These are phyloP conservation scores for Typhlichthys eigenmanni DNA, from an alignment of 2,797 vertebrate genomes.

Conservation along the genomic window DNA sequence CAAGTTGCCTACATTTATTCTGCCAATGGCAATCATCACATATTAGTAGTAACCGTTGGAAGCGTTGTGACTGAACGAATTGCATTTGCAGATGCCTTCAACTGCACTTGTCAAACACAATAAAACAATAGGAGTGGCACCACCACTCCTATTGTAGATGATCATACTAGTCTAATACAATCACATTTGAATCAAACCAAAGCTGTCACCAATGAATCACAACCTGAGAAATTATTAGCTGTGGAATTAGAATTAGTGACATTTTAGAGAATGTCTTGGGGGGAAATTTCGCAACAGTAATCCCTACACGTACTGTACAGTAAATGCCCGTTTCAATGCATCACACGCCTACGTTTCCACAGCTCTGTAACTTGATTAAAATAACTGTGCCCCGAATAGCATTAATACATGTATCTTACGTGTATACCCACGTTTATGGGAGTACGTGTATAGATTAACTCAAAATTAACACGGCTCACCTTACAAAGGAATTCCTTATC, in stretches of 20 bases:
- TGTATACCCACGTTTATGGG: conserved; percentile 1
- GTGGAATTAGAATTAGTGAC: neutral
- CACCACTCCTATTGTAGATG: neutral
- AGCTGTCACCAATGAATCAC: neutral
- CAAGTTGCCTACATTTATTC: conserved; percentile 50
- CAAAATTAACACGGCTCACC: conserved; percentile 62
- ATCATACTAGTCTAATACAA: neutral
- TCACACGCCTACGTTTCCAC: conserved; percentile 62
- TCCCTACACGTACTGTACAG: neutral
- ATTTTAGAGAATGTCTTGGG: neutral
- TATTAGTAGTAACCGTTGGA: neutral
- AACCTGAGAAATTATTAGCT: neutral
- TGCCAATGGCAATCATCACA: neutral
- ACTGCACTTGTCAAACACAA: neutral
- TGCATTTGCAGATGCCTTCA: neutral
- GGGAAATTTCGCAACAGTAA: conserved; percentile 10
- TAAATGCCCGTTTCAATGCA: conserved; percentile 41
- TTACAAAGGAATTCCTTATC: conserved; percentile 52
- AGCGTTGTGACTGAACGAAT: no score
- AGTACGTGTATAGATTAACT: neutral
- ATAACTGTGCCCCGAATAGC: conserved; percentile 49
- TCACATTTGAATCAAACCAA: neutral
- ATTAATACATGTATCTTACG: neutral
- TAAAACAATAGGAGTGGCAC: conserved; percentile 1
- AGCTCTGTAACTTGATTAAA: conserved; percentile 64